Evolutionary conservation across 2,113 vertebrate genomes (phyloP).

Genomic region (Dromiciops gliroides): DNA sequence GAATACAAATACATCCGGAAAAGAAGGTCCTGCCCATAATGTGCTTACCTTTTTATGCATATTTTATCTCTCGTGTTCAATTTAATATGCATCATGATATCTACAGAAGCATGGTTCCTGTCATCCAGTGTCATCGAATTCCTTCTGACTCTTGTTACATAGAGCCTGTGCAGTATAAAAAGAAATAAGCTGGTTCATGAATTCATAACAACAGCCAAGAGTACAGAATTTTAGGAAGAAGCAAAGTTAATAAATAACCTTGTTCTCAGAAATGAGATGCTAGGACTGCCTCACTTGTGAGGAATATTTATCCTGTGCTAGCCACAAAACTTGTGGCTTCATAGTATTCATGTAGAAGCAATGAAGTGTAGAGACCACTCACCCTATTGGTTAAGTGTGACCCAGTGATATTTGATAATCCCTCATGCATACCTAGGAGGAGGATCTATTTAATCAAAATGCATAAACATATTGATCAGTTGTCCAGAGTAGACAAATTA

Average conservation of each 20-base stretch:
- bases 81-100: conserved; percentile 7
- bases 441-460: not conserved
- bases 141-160: not conserved
- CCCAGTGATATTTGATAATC: conserved; percentile 19
- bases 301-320: conserved; percentile 26
- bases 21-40: not conserved
- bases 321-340: conserved; percentile 5
- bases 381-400: conserved; percentile 21
- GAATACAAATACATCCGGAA: not conserved
- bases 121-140: conserved; percentile 1
- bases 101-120: not conserved
- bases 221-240: conserved; percentile 11
- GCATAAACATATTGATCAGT: conserved; percentile 13
- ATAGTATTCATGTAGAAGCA: conserved; percentile 7
- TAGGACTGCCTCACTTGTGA: conserved; percentile 23
- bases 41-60: not conserved
- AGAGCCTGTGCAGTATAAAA: not conserved
- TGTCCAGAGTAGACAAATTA: not conserved
- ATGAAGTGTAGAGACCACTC: not conserved
- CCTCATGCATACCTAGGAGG: not conserved
- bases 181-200: not conserved
- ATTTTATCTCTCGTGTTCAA: not conserved
- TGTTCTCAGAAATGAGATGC: conserved; percentile 38
- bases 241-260: conserved; percentile 16
- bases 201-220: not conserved